Evolutionary conservation across 2,113 vertebrate genomes (phyloP).

Genomic region (Alouatta palliata): DNA sequence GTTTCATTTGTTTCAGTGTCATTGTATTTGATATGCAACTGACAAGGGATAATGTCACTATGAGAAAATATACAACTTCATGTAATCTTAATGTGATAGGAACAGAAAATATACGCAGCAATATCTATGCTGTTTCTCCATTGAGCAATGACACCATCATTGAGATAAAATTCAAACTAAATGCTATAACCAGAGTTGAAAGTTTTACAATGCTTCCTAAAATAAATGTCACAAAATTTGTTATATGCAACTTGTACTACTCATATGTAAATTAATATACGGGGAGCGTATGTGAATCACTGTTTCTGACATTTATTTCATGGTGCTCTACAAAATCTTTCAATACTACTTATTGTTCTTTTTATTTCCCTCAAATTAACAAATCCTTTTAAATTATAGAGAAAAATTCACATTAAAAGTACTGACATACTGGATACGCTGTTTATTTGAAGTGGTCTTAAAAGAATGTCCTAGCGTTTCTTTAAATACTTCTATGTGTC

Average conservation of each 20-base stretch:
- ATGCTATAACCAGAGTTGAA: constrained; percentile 33
- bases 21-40: constrained; percentile 24
- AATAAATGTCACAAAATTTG: constrained; percentile 68
- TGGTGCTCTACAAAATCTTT: constrained; percentile 62
- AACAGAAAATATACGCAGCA: not conserved
- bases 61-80: constrained; percentile 52
- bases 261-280: constrained; percentile 59
- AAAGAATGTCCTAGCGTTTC: not conserved
- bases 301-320: constrained; percentile 63
- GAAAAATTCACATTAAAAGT: constrained; percentile 25
- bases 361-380: constrained; percentile 67
- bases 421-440: not conserved
- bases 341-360: constrained; percentile 64
- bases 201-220: constrained; percentile 63
- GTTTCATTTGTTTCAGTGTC: constrained; percentile 51
- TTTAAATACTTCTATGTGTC: not conserved
- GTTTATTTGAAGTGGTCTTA: constrained; percentile 15
- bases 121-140: not conserved
- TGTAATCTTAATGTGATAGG: constrained; percentile 24
- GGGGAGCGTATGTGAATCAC: constrained; percentile 55
- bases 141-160: constrained; percentile 23
- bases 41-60: constrained; percentile 21
- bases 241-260: constrained; percentile 44
- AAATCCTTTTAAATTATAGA: constrained; percentile 58
- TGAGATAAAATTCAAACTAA: constrained; percentile 65